These are phyloP conservation scores for Odontomachus brunneus DNA, from an alignment of 1,140 invertebrate genomes.

Conservation along the genomic window DNA sequence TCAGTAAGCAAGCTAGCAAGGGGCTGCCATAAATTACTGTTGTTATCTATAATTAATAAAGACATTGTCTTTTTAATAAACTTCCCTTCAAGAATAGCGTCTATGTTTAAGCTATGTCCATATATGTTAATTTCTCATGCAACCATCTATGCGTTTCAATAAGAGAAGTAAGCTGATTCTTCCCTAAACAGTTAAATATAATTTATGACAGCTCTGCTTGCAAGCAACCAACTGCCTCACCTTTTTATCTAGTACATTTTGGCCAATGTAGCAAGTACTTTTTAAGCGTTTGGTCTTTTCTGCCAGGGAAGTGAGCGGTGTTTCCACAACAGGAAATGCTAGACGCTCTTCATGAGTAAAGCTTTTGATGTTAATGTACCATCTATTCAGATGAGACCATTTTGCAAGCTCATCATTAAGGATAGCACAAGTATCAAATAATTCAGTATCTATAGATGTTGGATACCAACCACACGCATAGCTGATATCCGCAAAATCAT, in stretches of 20 bases:
- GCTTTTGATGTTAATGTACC: slow-evolving; percentile 87
- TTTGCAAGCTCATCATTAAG: slow-evolving; percentile 81
- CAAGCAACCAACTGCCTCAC: slow-evolving; percentile 76
- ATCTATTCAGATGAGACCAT: slow-evolving; percentile 85
- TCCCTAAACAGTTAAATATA: background rate
- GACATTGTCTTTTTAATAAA: background rate
- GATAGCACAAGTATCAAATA: slow-evolving; percentile 81
- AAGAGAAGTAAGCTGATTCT: background rate
- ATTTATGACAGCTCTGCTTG: slow-evolving; percentile 74
- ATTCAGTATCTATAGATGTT: slow-evolving; percentile 84
- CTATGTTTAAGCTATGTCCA: background rate
- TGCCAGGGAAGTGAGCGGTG: slow-evolving; percentile 44
- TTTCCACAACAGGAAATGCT: slow-evolving; percentile 78
- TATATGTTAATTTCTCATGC: background rate
- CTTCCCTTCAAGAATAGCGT: background rate
- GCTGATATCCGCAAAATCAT: slow-evolving; percentile 85
- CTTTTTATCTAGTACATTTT: slow-evolving; percentile 75
- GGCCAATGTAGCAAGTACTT: slow-evolving; percentile 21
- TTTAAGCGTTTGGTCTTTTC: slow-evolving; percentile 64
- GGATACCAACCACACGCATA: slow-evolving; percentile 86
- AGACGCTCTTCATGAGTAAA: slow-evolving; percentile 85
- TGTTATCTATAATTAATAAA: slow-evolving; percentile 17
- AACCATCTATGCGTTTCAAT: background rate
- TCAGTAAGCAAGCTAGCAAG: slow-evolving; percentile 74
- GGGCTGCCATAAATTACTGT: slow-evolving; percentile 72